phyloP scores from a whole-genome alignment of 2,888 invertebrate species.

The Masnerella sp. region DNA sequence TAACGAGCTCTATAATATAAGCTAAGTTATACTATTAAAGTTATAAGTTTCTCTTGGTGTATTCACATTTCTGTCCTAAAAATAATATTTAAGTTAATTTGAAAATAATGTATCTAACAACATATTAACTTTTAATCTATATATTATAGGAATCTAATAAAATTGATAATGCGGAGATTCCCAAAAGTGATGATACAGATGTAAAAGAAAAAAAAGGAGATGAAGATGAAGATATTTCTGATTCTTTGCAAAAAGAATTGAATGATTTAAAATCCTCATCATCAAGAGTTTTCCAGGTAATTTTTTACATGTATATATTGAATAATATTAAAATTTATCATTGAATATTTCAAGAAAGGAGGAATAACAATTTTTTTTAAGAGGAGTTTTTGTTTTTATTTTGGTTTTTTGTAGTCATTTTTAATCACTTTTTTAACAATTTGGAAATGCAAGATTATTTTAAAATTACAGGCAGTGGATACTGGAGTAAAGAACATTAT shows the following conservation, averaged over 20 bases:
- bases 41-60: too few species aligned
- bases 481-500: conserved; percentile 91
- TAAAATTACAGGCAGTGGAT: conserved; percentile 83
- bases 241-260: conserved; percentile 81
- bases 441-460: too few species aligned
- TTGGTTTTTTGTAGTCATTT: not conserved
- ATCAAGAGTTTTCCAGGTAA: conserved; percentile 75
- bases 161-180: too few species aligned
- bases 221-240: conserved; percentile 80
- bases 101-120: too few species aligned
- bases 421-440: not conserved
- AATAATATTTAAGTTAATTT: too few species aligned
- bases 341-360: not conserved
- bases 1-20: too few species aligned
- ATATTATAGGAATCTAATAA: conserved; percentile 9
- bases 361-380: not conserved
- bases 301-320: conserved; percentile 1
- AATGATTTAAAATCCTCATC: conserved; percentile 80
- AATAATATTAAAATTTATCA: not conserved
- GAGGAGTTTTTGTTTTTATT: not conserved
- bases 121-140: too few species aligned
- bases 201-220: conserved; percentile 66
- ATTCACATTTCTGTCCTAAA: too few species aligned
- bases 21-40: too few species aligned
- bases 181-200: too few species aligned